A percentile compares a stretch with the other conserved stretches of the same genome.
Evolutionary conservation across 2,888 invertebrate species (phyloP).

Genomic region (Anaspis maculata): DNA sequence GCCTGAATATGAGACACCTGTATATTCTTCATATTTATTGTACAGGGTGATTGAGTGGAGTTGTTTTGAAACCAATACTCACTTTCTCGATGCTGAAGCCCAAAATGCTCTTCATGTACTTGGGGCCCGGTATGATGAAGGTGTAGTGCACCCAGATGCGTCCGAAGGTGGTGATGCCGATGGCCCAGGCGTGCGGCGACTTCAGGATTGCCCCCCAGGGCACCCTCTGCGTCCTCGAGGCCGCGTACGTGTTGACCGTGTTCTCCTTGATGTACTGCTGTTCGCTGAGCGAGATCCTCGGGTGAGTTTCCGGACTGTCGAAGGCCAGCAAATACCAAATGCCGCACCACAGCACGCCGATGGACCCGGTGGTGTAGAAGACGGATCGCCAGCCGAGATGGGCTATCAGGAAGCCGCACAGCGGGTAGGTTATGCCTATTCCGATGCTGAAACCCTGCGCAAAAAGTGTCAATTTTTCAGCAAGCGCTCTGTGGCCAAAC

Average conservation of each 20-base stretch:
- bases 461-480: no score
- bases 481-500: no score
- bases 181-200: constrained; percentile 60
- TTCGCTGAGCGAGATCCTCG: constrained; percentile 56
- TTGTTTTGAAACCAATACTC: constrained; percentile 1
- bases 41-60: no score
- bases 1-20: no score
- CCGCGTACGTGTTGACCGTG: constrained; percentile 45
- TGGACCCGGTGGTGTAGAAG: constrained; percentile 61
- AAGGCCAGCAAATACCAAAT: constrained; percentile 62
- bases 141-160: constrained; percentile 67
- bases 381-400: constrained; percentile 59
- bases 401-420: constrained; percentile 62
- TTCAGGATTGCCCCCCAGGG: constrained; percentile 58
- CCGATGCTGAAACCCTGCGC: constrained; percentile 69
- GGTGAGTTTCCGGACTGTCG: constrained; percentile 60
- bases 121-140: constrained; percentile 62
- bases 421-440: constrained; percentile 61
- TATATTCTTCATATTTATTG: no score
- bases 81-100: constrained; percentile 60
- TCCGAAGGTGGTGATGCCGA: constrained; percentile 66
- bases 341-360: constrained; percentile 54
- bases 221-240: constrained; percentile 45
- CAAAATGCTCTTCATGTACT: constrained; percentile 61
- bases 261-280: constrained; percentile 58